Evolutionary conservation across 2,888 invertebrate genomes (phyloP), one percentile per base, ranked within the genome.

Genomic region (Drosophila suboccidentalis): DNA sequence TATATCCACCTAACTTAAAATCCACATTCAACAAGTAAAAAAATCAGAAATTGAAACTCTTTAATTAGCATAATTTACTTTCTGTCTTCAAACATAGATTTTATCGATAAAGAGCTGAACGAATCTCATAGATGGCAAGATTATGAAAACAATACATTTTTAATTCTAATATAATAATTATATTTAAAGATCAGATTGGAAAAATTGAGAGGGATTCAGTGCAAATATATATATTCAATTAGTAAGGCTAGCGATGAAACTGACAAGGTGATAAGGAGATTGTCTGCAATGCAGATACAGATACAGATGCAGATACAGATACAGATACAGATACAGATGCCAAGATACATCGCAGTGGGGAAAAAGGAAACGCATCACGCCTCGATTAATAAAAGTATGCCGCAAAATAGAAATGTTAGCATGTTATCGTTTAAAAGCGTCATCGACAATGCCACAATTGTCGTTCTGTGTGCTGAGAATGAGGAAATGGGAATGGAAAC

Each of bases 331-430:
- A 51, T 26, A 2, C n/a, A 51, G 22, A 53, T 39, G 39, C 15
- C 19, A 2, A 26, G 36, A 46, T 26, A 29, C 29, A 13, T 9
- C 8, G 8, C 32, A 9, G 10, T 2, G 3, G 32, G 10, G 32
- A 49, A 49, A 26, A 32, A 5, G 11, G 5, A 32, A 49, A 11
- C 17, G 6, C 49, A 17, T 32, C 6, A 17, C 17, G 17, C 17
- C 49, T 34, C 17, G 11, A 34, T 17, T 11, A 34, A 49, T 32
- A 17, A 49, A 49, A 49, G 11, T 11, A 29, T 54, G 29, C 2
- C 11, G 29, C 38, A 51, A 10, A 13, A 51, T n/a, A 17, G 15
- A 71, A 72, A 72, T 66, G 55, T 65, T 64, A 5, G 29, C 29
- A 29, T 29, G 70, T 43, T 44, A 39, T 53, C 47, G 64, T 44